Conservation (phyloP, 2,797 vertebrate genomes). For the Channallabes apus region DNA sequence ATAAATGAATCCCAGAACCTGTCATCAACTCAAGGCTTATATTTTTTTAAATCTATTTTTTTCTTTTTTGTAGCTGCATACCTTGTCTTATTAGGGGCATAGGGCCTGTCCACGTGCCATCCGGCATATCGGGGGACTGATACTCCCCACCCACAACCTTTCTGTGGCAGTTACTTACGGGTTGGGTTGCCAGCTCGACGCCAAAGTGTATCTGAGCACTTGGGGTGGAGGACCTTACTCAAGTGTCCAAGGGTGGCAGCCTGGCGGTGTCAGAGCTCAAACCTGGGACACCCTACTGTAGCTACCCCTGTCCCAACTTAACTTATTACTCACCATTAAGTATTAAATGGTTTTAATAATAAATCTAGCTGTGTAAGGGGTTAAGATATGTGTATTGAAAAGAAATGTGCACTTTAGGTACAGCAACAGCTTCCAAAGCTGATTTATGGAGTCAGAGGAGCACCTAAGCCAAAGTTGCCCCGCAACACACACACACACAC, state of each 20-base stretch:
- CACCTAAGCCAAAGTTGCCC: background rate
- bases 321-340: background rate
- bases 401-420: background rate
- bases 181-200: too few relatives aligned
- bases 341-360: background rate
- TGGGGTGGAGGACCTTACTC: too few relatives aligned
- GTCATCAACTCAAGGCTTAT: background rate
- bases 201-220: too few relatives aligned
- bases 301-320: too few relatives aligned
- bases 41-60: background rate
- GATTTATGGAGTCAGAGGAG: constrained; percentile 4
- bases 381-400: constrained; percentile 6
- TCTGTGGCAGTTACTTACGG: too few relatives aligned
- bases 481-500: background rate
- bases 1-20: constrained; percentile 8
- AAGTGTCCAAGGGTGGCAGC: too few relatives aligned
- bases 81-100: background rate
- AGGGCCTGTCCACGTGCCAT: too few relatives aligned
- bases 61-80: background rate
- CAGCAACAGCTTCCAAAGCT: constrained; percentile 7
- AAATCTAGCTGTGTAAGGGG: background rate
- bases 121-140: too few relatives aligned
- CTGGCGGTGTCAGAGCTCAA: too few relatives aligned
- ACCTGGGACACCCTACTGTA: too few relatives aligned
- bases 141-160: too few relatives aligned